Conservation (phyloP, 2,113 vertebrate species). For the Crypturellus undulatus region DNA sequence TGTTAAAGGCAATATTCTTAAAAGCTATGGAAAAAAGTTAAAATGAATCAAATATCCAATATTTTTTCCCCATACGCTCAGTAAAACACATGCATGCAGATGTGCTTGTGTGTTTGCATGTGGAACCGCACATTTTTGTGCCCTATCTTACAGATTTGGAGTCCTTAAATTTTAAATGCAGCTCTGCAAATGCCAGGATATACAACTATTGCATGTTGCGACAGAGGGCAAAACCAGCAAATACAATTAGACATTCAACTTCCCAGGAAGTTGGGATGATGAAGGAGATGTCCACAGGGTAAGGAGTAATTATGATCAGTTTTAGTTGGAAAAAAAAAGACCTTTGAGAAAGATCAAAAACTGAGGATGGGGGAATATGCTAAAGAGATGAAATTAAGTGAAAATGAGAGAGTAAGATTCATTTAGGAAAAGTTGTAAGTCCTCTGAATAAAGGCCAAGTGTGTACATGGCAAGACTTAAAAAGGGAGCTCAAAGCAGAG, state of each 20-base stretch:
- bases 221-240: background rate
- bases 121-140: background rate
- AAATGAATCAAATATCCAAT: background rate
- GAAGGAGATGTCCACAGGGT: background rate
- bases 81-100: background rate
- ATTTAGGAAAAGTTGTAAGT: background rate
- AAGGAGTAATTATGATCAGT: background rate
- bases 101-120: background rate
- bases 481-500: background rate
- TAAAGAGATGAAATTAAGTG: background rate
- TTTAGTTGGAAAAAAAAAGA: background rate
- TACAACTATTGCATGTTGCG: background rate
- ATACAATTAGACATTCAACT: background rate
- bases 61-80: fast-evolving
- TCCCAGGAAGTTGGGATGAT: too few species aligned
- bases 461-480: background rate
- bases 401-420: background rate
- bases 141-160: background rate
- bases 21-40: background rate
- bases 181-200: background rate
- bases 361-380: fast-evolving
- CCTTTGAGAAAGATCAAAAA: background rate
- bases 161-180: background rate
- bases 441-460: background rate
- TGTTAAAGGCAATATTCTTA: background rate